phyloP scores from a whole-genome alignment of 2,888 invertebrate species.

The Epinotia ramella region DNA sequence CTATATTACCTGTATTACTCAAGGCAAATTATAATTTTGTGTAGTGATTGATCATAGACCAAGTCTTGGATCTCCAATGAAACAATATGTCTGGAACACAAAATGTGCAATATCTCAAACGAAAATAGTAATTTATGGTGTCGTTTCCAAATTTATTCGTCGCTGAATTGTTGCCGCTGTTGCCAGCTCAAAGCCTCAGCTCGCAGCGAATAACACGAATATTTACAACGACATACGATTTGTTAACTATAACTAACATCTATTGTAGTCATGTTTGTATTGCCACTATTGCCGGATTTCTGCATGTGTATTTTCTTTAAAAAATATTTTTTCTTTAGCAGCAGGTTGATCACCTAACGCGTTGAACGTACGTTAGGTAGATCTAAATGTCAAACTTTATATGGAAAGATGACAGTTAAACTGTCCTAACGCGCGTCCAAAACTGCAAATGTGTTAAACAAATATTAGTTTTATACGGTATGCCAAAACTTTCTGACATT shows the following conservation, averaged over 20 bases:
- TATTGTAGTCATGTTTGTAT: neutral
- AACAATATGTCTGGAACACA: constrained; percentile 30
- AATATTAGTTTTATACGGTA: no score
- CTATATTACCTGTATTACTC: no score
- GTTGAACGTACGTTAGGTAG: no score
- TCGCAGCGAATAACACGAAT: constrained; percentile 7
- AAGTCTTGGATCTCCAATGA: neutral
- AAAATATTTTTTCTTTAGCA: neutral
- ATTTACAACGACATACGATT: constrained; percentile 11
- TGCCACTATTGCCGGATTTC: neutral
- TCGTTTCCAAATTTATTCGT: constrained; percentile 59
- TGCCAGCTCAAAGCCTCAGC: constrained; percentile 38
- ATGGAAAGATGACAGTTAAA: no score
- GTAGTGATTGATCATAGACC: no score
- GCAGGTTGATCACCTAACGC: no score
- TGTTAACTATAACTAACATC: constrained; percentile 1
- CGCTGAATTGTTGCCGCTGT: constrained; percentile 49
- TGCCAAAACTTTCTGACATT: no score
- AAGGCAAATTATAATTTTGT: no score
- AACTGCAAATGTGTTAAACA: no score
- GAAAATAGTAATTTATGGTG: constrained; percentile 60
- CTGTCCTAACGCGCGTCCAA: no score
- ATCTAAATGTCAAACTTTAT: no score
- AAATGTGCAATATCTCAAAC: constrained; percentile 65
- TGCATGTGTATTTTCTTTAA: neutral